Base-by-base conservation (phyloP, 2,113 vertebrate genomes). In the Potamarius usumacintae region DNA sequence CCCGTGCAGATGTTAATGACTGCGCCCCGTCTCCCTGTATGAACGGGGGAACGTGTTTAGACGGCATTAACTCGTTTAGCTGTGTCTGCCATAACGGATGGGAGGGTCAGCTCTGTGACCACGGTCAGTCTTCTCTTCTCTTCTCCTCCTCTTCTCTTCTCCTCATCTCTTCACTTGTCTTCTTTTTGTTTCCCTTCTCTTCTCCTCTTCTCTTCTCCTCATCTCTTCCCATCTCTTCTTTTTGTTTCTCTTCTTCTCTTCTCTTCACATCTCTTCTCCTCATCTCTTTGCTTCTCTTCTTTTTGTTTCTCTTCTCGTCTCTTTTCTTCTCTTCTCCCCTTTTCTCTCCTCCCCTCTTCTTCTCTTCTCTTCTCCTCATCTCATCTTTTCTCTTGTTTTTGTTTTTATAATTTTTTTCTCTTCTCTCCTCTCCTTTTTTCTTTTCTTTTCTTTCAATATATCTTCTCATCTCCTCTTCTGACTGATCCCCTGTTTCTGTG, bases 61-160 rank as follows among this genome's bases (percentile, higher is more conserved):
- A 99, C 22, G 97, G 96, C 65, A 95, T 99, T 85, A 96, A 96
- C 90, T 94, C 96, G 25, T 99, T 99, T 89, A 94, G 94, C 88
- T 99, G 98, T 89, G 95, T 98, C 93, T 99, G 98, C 88, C 97
- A 96, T 9, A 96, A 95, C 67, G 98, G 98, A 90, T 99, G 97
- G 97, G 96, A 98, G 93, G 98, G 98, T 78, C 94, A 92, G 22
- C 90, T 99, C 2, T 99, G 98, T 87, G 96, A 99, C 34, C 95
- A 91, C 11, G 97, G 98, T 99, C 91, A 96, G 96, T 90, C 27
- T 18, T 20, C 25, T 52, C 34, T 34, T 34, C 34, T 34, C 34
- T 34, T 34, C 3, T 27, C 5, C 5, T 53, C 48, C 27, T 8
- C 58, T 34, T 27, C 25, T 30, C 76, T 12, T 5, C 30, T 52